Evolutionary conservation across 2,888 invertebrate species (phyloP), one percentile per base, ranked within the genome.

Genomic region (Acrobasis repandana): DNA sequence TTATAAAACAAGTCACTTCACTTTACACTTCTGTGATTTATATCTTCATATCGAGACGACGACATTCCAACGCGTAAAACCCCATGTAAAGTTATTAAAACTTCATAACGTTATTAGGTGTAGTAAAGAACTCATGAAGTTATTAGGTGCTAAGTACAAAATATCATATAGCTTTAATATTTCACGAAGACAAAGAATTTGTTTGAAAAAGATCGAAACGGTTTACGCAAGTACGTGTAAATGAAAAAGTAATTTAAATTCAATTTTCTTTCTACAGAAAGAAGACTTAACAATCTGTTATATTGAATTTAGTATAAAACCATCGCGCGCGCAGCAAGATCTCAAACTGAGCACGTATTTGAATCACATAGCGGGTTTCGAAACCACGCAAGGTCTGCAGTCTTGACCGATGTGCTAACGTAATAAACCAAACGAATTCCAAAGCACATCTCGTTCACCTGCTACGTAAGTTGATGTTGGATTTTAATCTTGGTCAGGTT

Each of bases 391-490:
- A 57, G 57, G 57, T 48, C 47, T 48, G 16, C 47, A 57, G 33
- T 57, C 57, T 57, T 57, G 57, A 57, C 57, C 47, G 57, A 47
- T 57, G 57, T 57, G 57, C 47, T 34, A 57, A 57, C 47, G 57
- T 48, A 47, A 47, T 48, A 56, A 57, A 33, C 15, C 43, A 9
- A n/a, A 47, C 57, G 16, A 57, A 47, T 57, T 57, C 47, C 57
- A 36, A 33, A 28, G 48, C 48, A 48, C 34, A 34, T 34, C 16
- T 47, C 47, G 8, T 36, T 38, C 18, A 47, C 2, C 9, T 16
- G 33, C 20, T 34, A 1, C 16, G 33, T 34, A 16, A 16, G 28
- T 16, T 11, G 1, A 11, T n/a, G 33, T n/a, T n/a, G 11, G 2
- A 16, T 16, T 15, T 48, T 34, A 18, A 48, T 16, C 33, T 57